Evolutionary conservation across 2,888 invertebrate species (phyloP), one percentile per base, ranked within the genome.

Genomic region (Nomada ferruginata): DNA sequence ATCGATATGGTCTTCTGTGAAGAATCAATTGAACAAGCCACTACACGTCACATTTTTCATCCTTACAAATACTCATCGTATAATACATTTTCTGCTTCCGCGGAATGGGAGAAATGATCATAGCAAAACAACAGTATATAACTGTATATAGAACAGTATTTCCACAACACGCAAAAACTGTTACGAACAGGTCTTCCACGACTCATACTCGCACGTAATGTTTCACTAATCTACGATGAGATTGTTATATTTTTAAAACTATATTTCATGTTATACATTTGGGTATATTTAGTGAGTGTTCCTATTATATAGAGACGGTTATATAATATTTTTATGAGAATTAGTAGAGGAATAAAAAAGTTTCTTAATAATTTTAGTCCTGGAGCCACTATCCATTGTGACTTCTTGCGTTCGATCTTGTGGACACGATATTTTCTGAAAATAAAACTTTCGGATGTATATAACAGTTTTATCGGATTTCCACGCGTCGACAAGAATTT

Each of bases 271-370:
- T 85, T 84, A 82, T 72, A 74, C 72, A 79, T 76, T 82, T 85
- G 74, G 71, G 73, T 74, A 84, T 82, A 76, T 76, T 65, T 82
- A 72, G 78, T 71, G 75, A 76, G 73, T 82, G 72, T 85, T 81
- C 74, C 66, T 86, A 85, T 82, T 78, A 57, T 85, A 82, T 80
- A 82, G 75, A 83, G 63, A 68, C 55, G 71, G 44, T 57, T 76
- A 63, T 72, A 72, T 68, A 55, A 85, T 89, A 82, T 85, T 86
- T 89, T 89, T 84, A 86, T 80, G 72, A 77, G 66, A 83, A 81
- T 73, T 85, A 76, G 84, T 55, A 83, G 70, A 52, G 72, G 63
- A 83, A 88, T 83, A 81, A 23, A 11, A 80, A 78, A 47, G 74
- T 82, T 87, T 87, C 75, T 83, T 42, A 50, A 26, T 13, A 83